Base-by-base conservation (phyloP, 1,140 invertebrate genomes). In the Oryzaephilus surinamensis region DNA sequence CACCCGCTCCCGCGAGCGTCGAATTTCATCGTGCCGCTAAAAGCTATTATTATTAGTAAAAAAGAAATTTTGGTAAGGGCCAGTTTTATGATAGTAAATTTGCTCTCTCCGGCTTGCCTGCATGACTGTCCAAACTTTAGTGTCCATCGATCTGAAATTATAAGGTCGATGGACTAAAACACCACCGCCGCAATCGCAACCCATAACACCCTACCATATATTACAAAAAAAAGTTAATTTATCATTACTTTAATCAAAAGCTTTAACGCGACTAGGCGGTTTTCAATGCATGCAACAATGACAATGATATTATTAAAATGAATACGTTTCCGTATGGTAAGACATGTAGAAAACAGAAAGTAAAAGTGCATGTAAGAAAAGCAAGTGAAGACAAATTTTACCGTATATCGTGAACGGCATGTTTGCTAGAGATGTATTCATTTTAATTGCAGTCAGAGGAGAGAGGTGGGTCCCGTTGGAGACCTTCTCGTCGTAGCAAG, bases 401-500 rank as follows among this genome's bases (percentile, higher is more conserved):
- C 28, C 8, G 8, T 6, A 14, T 7, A 7, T 7, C n/a, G 6
- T 7, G n/a, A n/a, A n/a, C n/a, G n/a, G n/a, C n/a, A n/a, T 36
- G 33, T 18, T 31, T 46, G 40, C 38, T 55, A 52, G 50, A 57
- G 56, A 60, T 56, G 55, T 62, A 60, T 63, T 63, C 55, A 62
- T 62, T 63, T 63, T 60, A 58, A 58, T 67, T 70, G 43, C 63
- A 73, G 71, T 71, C 70, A 45, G 69, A 69, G 61, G 69, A 70
- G 46, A 60, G 71, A 38, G 63, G 63, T n/a, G 60, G 53, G 41
- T 59, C 63, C 24, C 50, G 60, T 41, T 61, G 52, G 57, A 58
- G 51, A 51, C 61, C 66, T 43, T 69, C 70, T 32, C 64, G 78
- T 20, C 70, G 78, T 50, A 81, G 78, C 70, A 80, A 79, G 64